A percentile compares a stretch with the other conserved stretches of the same genome.
phyloP scores from a whole-genome alignment of 1,140 invertebrate species.

The Telenomus remus region DNA sequence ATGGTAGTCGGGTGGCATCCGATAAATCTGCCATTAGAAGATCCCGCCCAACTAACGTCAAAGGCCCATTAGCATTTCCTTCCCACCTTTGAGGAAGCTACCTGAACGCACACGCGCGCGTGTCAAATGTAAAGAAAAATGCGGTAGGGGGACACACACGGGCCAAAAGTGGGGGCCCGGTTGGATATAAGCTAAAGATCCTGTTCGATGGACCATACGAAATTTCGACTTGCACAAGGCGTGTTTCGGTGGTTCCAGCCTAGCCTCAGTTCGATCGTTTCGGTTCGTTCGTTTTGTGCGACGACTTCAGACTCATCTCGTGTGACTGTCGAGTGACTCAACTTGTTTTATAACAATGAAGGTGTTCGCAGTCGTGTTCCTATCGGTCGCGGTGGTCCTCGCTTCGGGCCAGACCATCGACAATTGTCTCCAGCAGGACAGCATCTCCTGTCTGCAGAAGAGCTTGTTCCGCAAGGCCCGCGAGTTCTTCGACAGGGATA shows the following conservation, averaged over 20 bases:
- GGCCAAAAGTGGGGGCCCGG: constrained; percentile 58
- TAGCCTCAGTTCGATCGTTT: constrained; percentile 21
- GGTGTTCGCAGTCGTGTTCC: constrained; percentile 54
- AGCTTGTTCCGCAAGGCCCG: constrained; percentile 78
- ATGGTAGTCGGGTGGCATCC: constrained; percentile 38
- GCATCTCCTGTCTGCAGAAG: constrained; percentile 81
- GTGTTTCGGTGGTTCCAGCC: constrained; percentile 55
- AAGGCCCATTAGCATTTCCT: constrained; percentile 57
- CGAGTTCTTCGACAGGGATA: constrained; percentile 79
- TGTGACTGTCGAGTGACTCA: constrained; percentile 52
- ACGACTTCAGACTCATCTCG: constrained; percentile 37
- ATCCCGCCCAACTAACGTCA: constrained; percentile 55
- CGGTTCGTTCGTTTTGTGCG: constrained; percentile 48
- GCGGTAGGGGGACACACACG: constrained; percentile 63
- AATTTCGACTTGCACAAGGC: constrained; percentile 68
- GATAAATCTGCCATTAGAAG: constrained; percentile 56
- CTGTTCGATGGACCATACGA: constrained; percentile 73
- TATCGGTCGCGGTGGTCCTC: constrained; percentile 55
- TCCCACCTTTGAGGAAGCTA: constrained; percentile 55
- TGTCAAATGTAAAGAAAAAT: constrained; percentile 65
- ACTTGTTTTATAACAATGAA: constrained; percentile 61
- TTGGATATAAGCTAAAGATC: constrained; percentile 74
- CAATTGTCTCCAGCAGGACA: constrained; percentile 79
- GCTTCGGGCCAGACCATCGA: constrained; percentile 68
- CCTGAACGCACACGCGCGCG: constrained; percentile 57